A percentile compares a stretch with the other conserved stretches of the same genome.
Conservation (phyloP, 1,140 invertebrate species). For the Delia radicum region DNA sequence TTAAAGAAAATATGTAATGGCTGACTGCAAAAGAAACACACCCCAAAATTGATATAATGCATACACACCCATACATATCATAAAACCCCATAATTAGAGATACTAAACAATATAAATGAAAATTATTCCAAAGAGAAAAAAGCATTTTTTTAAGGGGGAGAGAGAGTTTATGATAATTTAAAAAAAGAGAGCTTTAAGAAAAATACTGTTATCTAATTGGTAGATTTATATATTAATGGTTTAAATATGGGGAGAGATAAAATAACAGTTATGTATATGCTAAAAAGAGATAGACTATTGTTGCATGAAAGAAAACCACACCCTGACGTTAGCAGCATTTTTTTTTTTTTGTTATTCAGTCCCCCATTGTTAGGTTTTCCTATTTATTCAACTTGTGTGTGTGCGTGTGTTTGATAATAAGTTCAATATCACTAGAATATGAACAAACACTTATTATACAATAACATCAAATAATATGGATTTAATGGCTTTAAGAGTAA, state of each 20-base stretch:
- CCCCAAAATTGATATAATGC: too few species aligned
- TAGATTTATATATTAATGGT: too few species aligned
- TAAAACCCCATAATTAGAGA: background rate
- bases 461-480: slow-evolving; percentile 20
- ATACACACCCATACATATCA: background rate
- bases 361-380: background rate
- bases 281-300: too few species aligned
- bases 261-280: too few species aligned
- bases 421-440: background rate
- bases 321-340: background rate
- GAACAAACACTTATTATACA: slow-evolving; percentile 11
- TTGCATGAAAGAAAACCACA: too few species aligned
- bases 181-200: too few species aligned
- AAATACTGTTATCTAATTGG: too few species aligned
- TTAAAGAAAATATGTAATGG: slow-evolving; percentile 10
- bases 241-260: too few species aligned
- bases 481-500: slow-evolving; percentile 1
- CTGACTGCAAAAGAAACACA: background rate
- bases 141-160: background rate
- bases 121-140: background rate
- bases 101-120: background rate
- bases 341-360: background rate
- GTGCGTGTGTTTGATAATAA: background rate
- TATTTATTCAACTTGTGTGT: background rate
- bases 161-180: too few species aligned